Evolutionary conservation across 2,888 invertebrate genomes (phyloP).

Genomic region (Neoitamus cyanurus): DNA sequence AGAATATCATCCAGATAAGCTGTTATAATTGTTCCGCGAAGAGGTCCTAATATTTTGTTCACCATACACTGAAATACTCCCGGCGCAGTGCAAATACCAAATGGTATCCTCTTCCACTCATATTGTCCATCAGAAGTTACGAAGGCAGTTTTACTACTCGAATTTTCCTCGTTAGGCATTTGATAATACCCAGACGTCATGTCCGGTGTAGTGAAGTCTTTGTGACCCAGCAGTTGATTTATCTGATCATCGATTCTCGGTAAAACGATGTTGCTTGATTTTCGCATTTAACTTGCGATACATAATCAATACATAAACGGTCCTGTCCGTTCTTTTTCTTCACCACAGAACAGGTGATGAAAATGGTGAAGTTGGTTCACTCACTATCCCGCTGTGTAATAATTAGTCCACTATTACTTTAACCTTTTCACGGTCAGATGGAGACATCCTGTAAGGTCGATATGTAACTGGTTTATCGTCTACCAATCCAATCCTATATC

Average conservation of each 20-base stretch:
- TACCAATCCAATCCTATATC: constrained; percentile 55
- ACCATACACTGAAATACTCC: constrained; percentile 58
- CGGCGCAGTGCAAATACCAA: constrained; percentile 59
- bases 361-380: constrained; percentile 56
- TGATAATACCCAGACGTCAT: constrained; percentile 54
- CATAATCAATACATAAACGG: constrained; percentile 57
- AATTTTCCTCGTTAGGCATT: constrained; percentile 54
- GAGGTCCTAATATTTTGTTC: background rate
- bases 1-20: constrained; percentile 56
- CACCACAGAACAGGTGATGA: constrained; percentile 52
- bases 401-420: constrained; percentile 54
- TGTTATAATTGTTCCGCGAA: constrained; percentile 45
- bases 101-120: constrained; percentile 58
- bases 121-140: constrained; percentile 58
- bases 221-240: constrained; percentile 54
- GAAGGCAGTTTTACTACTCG: constrained; percentile 57
- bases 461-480: constrained; percentile 54
- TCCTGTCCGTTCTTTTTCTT: constrained; percentile 55
- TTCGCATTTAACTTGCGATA: constrained; percentile 57
- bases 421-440: constrained; percentile 53
- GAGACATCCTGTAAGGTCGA: constrained; percentile 56
- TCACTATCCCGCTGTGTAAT: constrained; percentile 53
- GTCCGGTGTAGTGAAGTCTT: constrained; percentile 57
- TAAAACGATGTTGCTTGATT: constrained; percentile 57
- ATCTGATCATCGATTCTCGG: constrained; percentile 58